Conservation (phyloP, 1,140 invertebrate genomes). For the Calliphora vicina region DNA sequence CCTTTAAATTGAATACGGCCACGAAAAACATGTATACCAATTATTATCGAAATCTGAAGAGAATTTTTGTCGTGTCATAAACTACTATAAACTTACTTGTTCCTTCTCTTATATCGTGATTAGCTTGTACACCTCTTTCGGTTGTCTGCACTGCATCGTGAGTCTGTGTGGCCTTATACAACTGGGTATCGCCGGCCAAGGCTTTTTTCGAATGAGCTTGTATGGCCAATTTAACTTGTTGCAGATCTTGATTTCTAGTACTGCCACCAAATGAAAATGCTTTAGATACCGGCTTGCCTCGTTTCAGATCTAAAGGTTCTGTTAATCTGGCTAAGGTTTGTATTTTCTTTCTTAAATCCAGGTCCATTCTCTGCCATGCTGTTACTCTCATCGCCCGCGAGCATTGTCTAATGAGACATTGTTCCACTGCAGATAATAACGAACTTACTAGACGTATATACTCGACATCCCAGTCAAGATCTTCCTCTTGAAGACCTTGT, state of each 20-base stretch:
- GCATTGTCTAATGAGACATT: slow-evolving; percentile 71
- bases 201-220: slow-evolving; percentile 64
- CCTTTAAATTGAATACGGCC: too few species aligned
- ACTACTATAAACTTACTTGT: slow-evolving; percentile 36
- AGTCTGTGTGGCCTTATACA: slow-evolving; percentile 58
- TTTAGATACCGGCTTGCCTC: slow-evolving; percentile 52
- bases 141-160: slow-evolving; percentile 53
- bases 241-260: slow-evolving; percentile 66
- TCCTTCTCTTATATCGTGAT: slow-evolving; percentile 53
- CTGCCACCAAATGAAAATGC: slow-evolving; percentile 57
- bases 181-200: slow-evolving; percentile 53
- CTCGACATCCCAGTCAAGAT: slow-evolving; percentile 62
- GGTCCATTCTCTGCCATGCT: slow-evolving; percentile 72
- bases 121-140: slow-evolving; percentile 56
- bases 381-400: slow-evolving; percentile 70
- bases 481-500: slow-evolving; percentile 59
- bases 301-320: slow-evolving; percentile 55
- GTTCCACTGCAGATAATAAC: slow-evolving; percentile 67
- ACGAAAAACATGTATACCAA: too few species aligned
- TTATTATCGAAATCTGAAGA: too few species aligned
- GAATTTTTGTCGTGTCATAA: too few species aligned
- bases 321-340: slow-evolving; percentile 69
- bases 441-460: slow-evolving; percentile 62
- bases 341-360: slow-evolving; percentile 68
- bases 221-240: slow-evolving; percentile 69